Percentiles rank a stretch among this genome's conserved stretches.
phyloP scores from a whole-genome alignment of 2,888 invertebrate species.

The Acleris sparsana region DNA sequence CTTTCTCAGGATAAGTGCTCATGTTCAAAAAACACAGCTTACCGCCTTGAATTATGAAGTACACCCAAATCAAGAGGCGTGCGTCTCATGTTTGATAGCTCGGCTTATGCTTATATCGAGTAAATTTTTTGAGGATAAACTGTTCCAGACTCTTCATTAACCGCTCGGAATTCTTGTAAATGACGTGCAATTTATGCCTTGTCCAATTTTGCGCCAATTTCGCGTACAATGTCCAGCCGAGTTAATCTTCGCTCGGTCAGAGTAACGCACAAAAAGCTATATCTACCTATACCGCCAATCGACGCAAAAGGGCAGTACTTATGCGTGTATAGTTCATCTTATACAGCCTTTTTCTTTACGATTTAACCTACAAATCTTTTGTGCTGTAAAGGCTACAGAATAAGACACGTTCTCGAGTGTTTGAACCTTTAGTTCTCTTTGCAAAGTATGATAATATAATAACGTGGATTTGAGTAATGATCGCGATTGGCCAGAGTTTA shows the following conservation, averaged over 20 bases:
- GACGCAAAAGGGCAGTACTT: no score
- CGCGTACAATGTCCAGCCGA: constrained; percentile 52
- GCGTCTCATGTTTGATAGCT: no score
- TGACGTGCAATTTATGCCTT: constrained; percentile 66
- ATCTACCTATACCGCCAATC: background rate
- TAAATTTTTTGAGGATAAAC: constrained; percentile 39
- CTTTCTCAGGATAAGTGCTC: no score
- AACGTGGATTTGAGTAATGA: constrained; percentile 62
- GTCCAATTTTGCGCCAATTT: constrained; percentile 77
- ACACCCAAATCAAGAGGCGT: no score
- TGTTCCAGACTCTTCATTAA: constrained; percentile 46
- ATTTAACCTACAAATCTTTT: no score
- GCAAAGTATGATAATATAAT: constrained; percentile 49
- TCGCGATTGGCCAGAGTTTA: constrained; percentile 51
- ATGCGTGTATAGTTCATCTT: no score
- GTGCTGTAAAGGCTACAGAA: background rate
- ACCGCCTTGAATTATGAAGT: no score
- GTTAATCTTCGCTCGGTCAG: constrained; percentile 40
- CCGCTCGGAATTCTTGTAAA: constrained; percentile 53
- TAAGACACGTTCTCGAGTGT: background rate
- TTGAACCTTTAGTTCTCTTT: background rate
- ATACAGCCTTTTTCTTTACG: background rate
- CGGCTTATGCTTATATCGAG: constrained; percentile 31
- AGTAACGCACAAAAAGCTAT: constrained; percentile 56
- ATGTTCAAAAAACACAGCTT: no score